Evolutionary conservation across 2,797 vertebrate genomes (phyloP).

Genomic region (Acipenser oxyrinchus): DNA sequence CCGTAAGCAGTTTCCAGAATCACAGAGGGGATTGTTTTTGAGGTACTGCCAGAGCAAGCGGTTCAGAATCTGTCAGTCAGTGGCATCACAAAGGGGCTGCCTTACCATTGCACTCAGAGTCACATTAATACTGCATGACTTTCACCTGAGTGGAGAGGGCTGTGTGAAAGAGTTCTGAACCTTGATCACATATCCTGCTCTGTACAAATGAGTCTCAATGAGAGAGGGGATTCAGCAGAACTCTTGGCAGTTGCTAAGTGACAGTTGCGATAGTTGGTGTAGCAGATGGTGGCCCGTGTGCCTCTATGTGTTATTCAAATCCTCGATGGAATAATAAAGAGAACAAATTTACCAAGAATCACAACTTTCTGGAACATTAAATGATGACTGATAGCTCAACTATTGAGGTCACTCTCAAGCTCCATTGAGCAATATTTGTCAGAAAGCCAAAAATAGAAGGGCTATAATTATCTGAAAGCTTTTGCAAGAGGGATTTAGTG

Average conservation of each 20-base stretch:
- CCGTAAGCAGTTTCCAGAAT: too few relatives aligned
- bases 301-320: constrained; percentile 14
- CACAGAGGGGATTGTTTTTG: too few relatives aligned
- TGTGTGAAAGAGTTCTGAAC: background rate
- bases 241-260: constrained; percentile 20
- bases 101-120: too few relatives aligned
- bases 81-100: too few relatives aligned
- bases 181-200: background rate
- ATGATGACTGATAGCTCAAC: constrained; percentile 2
- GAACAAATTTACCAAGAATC: constrained; percentile 21
- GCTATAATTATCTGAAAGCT: too few relatives aligned
- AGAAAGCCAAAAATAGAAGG: background rate
- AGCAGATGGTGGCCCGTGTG: constrained; percentile 23
- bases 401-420: constrained; percentile 7
- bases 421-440: background rate
- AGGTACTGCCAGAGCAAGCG: too few relatives aligned
- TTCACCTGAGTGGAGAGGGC: background rate
- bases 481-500: too few relatives aligned
- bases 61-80: too few relatives aligned
- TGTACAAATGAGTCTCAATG: constrained; percentile 1
- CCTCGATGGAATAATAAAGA: constrained; percentile 12
- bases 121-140: too few relatives aligned
- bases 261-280: constrained; percentile 18
- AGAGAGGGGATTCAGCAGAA: constrained; percentile 8
- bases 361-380: constrained; percentile 17